Evolutionary conservation across 2,888 invertebrate species (phyloP).

Genomic region (Drosophila longiperda): DNA sequence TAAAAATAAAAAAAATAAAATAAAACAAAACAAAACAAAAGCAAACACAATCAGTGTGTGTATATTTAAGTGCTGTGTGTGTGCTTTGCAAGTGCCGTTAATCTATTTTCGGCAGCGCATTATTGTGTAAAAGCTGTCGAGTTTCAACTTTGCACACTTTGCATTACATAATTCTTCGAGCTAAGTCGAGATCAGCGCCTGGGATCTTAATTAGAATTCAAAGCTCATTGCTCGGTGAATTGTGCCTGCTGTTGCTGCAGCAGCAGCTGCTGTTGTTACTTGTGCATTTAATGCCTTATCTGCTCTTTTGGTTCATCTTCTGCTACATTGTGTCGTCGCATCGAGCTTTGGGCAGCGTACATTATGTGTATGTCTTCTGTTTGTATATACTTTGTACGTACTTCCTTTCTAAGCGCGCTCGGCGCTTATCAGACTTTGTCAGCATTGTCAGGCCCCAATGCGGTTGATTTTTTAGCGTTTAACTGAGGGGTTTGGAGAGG

Average conservation of each 20-base stretch:
- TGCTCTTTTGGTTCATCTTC: slow-evolving; percentile 9
- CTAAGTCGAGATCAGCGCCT: slow-evolving; percentile 12
- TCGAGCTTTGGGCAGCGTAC: slow-evolving; percentile 21
- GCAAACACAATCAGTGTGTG: not conserved
- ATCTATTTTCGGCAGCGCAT: slow-evolving; percentile 30
- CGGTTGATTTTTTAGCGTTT: slow-evolving; percentile 32
- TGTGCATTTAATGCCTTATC: slow-evolving; percentile 20
- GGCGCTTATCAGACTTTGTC: slow-evolving; percentile 46
- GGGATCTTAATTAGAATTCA: slow-evolving; percentile 18
- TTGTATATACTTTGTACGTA: not conserved
- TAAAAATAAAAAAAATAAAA: not conserved
- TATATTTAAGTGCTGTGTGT: not conserved
- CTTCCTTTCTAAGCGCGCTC: slow-evolving; percentile 42
- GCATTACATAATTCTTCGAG: slow-evolving; percentile 28
- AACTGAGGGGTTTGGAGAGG: not conserved
- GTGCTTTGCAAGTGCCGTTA: slow-evolving; percentile 16
- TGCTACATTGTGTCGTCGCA: slow-evolving; percentile 6
- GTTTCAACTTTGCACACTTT: slow-evolving; percentile 8
- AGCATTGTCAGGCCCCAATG: slow-evolving; percentile 20
- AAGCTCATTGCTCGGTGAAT: slow-evolving; percentile 15
- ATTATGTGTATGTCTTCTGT: not conserved
- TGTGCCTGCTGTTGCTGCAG: slow-evolving; percentile 6
- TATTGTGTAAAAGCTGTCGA: slow-evolving; percentile 20
- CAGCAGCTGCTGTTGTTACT: not conserved
- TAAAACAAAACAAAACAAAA: not conserved